Evolutionary conservation across 2,797 vertebrate genomes (phyloP).

Genomic region (Bovichtus variegatus): DNA sequence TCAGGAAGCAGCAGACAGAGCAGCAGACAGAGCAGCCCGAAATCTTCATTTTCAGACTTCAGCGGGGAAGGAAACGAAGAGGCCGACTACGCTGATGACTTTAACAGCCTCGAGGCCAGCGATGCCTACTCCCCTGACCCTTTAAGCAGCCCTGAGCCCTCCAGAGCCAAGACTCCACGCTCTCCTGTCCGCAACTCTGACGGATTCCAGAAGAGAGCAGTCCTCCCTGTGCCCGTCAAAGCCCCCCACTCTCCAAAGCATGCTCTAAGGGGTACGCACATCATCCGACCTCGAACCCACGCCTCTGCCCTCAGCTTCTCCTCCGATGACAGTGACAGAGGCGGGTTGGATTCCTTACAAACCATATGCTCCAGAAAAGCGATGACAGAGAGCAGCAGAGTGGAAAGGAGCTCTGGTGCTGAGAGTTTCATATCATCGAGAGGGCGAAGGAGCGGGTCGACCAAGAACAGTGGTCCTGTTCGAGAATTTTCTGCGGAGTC

Average conservation of each 20-base stretch:
- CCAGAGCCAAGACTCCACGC: conserved; percentile 53
- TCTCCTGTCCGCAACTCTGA: conserved; percentile 58
- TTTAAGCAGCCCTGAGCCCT: conserved; percentile 76
- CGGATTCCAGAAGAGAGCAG: conserved; percentile 61
- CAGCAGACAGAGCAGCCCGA: conserved; percentile 62
- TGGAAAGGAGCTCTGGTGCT: conserved; percentile 33
- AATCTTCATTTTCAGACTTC: conserved; percentile 78
- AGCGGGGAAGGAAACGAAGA: conserved; percentile 74
- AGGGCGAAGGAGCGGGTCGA: conserved; percentile 54
- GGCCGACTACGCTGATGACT: conserved; percentile 87
- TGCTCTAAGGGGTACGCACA: conserved; percentile 71
- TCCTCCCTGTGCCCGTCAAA: conserved; percentile 80
- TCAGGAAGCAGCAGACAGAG: conserved; percentile 60
- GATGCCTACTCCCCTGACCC: conserved; percentile 72
- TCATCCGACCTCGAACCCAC: conserved; percentile 65
- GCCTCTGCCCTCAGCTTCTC: conserved; percentile 75
- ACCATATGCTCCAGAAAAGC: conserved; percentile 44
- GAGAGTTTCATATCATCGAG: conserved; percentile 49
- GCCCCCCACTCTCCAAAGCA: conserved; percentile 83
- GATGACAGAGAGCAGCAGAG: conserved; percentile 27
- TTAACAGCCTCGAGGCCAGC: conserved; percentile 83
- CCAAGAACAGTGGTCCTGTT: conserved; percentile 64
- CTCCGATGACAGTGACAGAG: conserved; percentile 61
- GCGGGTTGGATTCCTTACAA: conserved; percentile 30
- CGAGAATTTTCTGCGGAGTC: conserved; percentile 75